Evolutionary conservation across 2,888 invertebrate genomes (phyloP), one percentile per base, ranked within the genome.

Genomic region (Drosophila eohydei): DNA sequence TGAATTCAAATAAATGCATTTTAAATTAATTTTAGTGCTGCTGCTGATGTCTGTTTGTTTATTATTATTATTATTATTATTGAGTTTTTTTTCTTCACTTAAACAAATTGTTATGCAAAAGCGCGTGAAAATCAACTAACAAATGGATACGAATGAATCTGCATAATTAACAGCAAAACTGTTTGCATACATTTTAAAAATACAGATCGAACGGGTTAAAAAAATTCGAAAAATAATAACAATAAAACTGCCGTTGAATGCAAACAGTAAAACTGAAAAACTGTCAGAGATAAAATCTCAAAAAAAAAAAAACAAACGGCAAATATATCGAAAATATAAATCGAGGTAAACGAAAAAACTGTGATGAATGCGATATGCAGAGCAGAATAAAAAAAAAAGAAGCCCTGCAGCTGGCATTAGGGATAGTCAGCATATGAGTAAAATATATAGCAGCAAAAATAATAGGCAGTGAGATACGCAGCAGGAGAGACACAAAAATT

Each of bases 51-150:
- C 38, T 6, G 30, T 40, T 28, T 57, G 46, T 28, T 44, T 54
- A 21, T 41, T 50, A 6, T 55, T 26, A 16, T 50, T 34, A 6
- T 51, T 30, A 7, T 36, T 51, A 9, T 34, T 46, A 43, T 52
- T 50, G 32, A 52, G 36, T n/a, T 26, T 32, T 57, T 40, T 34
- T 51, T 55, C n/a, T n/a, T 14, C 46, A 16, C 64, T 65, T 52
- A 41, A 70, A 71, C 78, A 83, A 83, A 88, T 85, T 88, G 80
- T 78, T 75, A 85, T 85, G 86, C 86, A 85, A 72, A 85, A 82
- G 75, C 83, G 88, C 86, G 88, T 88, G 86, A 88, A 84, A 84
- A 84, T 80, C 78, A 72, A 86, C 88, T 74, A 78, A 63, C 68
- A 83, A 80, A 83, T 67, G 61, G 71, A 54, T 58, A 72, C 61